Conservation (phyloP, 2,888 invertebrate species). For the Mimachlamys varia region DNA sequence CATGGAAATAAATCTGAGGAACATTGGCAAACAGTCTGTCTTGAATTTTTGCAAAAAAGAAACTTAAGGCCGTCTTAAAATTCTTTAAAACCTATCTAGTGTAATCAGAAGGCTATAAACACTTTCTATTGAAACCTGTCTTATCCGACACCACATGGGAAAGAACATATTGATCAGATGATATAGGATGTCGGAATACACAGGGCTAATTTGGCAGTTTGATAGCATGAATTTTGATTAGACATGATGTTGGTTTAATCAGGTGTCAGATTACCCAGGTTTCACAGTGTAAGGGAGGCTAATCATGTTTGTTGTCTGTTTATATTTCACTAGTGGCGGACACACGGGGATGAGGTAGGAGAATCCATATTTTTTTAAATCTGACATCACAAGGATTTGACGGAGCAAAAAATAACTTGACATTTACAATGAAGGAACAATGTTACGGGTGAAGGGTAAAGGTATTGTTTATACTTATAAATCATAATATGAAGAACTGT, state of each 20-base stretch:
- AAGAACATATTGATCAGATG: no score
- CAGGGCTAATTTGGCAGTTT: background rate
- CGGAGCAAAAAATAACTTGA: background rate
- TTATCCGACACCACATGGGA: background rate
- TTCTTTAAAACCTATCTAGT: no score
- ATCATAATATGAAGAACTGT: constrained; percentile 32
- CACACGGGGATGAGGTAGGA: background rate
- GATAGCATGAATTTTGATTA: background rate
- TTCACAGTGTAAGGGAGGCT: background rate
- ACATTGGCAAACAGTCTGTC: no score
- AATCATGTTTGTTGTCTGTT: background rate
- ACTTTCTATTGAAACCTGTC: background rate
- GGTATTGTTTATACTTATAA: background rate
- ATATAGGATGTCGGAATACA: background rate
- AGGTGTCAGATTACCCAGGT: background rate
- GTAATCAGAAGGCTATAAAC: background rate
- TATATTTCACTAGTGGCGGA: background rate
- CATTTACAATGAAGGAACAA: background rate
- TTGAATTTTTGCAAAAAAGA: no score
- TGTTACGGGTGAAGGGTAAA: background rate
- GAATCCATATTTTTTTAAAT: background rate
- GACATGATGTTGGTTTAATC: background rate
- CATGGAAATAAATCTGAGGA: no score
- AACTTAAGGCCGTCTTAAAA: no score
- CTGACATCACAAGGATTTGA: background rate